A percentile compares a stretch with the other conserved stretches of the same genome.
Conservation (phyloP, 2,888 invertebrate genomes). For the Drosophila nr. medialis region DNA sequence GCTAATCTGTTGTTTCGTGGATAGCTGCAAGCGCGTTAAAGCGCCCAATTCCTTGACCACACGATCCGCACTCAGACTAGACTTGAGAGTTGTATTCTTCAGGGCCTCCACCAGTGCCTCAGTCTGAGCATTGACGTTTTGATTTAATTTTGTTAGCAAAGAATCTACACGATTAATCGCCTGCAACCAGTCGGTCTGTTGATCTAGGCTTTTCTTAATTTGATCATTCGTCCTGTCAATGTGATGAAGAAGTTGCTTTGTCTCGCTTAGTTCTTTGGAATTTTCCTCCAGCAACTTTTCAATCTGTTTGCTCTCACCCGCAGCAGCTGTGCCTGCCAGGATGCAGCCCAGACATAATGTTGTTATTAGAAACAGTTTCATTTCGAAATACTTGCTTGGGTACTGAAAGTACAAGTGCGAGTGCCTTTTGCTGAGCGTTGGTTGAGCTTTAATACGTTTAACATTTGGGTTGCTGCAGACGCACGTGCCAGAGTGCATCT, state of each 20-base stretch:
- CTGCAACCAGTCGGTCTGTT: constrained; percentile 44
- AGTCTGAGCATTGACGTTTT: constrained; percentile 26
- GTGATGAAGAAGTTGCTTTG: constrained; percentile 38
- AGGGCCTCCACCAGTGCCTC: constrained; percentile 34
- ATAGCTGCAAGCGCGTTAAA: constrained; percentile 40
- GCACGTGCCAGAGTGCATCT: constrained; percentile 48
- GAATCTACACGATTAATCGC: constrained; percentile 33
- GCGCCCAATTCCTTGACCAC: constrained; percentile 35
- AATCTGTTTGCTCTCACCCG: constrained; percentile 7
- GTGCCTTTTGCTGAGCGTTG: constrained; percentile 20
- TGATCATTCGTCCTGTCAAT: constrained; percentile 36
- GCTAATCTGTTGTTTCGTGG: constrained; percentile 49
- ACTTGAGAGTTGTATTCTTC: constrained; percentile 33
- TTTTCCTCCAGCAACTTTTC: constrained; percentile 32
- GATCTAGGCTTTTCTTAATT: constrained; percentile 37
- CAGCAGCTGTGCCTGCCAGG: background rate
- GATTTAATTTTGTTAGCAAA: constrained; percentile 28
- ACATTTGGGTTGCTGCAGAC: background rate
- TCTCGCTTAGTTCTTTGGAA: constrained; percentile 39
- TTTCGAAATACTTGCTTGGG: constrained; percentile 28
- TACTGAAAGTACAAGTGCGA: constrained; percentile 23
- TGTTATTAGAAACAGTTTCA: constrained; percentile 32
- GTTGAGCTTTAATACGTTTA: constrained; percentile 54
- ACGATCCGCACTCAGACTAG: constrained; percentile 24
- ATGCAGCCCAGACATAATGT: constrained; percentile 35